Base-by-base conservation (phyloP, 2,888 invertebrate species). In the Zaprionus bogoriensis region DNA sequence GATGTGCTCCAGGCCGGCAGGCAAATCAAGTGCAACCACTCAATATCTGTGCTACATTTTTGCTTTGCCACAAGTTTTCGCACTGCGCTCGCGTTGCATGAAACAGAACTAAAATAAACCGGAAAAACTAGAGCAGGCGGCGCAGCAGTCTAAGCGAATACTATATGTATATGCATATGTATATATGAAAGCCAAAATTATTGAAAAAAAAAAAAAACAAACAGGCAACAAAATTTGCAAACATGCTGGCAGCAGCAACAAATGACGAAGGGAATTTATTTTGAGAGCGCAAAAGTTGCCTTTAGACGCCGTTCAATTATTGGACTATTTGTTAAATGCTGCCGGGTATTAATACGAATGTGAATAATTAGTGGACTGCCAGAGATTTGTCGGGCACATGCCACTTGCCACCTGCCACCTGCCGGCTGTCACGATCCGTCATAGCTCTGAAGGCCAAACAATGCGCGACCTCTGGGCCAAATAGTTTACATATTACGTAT, bases 341-440 rank as follows among this genome's bases (percentile, higher is more conserved):
- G 60, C 70, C 63, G 57, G 57, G 38, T 64, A 77, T 67, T 63
- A 57, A 65, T 47, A 64, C 25, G 14, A 39, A 47, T 62, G 41
- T 62, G 65, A 69, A 77, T 68, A 70, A 63, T 74, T 66, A 67
- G 65, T 51, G 51, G 39, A 22, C 27, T 71, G 62, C 50, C 67
- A 47, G 46, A 36, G 17, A 53, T 39, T 30, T 27, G 39, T 46
- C 36, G 19, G 12, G n/a, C 17, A 14, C 28, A 28, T n/a, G 48
- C 39, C 42, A 48, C 10, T 27, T 27, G 27, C 9, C 10, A 6
- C 9, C 2, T 9, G 75, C 74, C 83, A 77, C 77, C 73, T 80
- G 83, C 61, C 80, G 77, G 75, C 80, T 81, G 84, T 81, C 80
- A 73, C 70, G 67, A 80, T 73, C 80, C 64, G 68, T 81, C 80